Percentiles rank a stretch among this genome's conserved stretches.
Evolutionary conservation across 2,888 invertebrate genomes (phyloP).

Genomic region (Phasia obesa): DNA sequence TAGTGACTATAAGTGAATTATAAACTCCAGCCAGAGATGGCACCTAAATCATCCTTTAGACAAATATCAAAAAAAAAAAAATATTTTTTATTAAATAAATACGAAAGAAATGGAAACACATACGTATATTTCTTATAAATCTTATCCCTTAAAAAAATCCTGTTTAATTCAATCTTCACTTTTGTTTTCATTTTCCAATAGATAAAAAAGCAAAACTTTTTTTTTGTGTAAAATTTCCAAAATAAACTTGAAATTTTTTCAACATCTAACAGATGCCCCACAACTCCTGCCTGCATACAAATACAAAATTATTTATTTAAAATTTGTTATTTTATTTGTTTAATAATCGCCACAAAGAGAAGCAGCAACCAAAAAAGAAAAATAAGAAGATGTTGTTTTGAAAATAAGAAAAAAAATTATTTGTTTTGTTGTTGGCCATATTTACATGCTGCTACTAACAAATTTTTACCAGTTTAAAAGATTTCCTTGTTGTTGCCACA

Average conservation of each 20-base stretch:
- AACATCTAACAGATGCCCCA: constrained; percentile 9
- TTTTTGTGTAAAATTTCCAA: constrained; percentile 23
- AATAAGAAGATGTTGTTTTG: constrained; percentile 5
- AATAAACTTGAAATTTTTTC: constrained; percentile 44
- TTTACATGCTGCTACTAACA: constrained; percentile 38
- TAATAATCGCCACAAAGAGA: neutral
- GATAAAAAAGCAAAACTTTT: neutral
- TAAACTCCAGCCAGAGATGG: too few species aligned
- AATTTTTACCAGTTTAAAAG: constrained; percentile 58
- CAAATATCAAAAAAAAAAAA: neutral
- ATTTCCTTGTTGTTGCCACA: constrained; percentile 63
- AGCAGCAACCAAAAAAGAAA: neutral
- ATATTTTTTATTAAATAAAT: neutral
- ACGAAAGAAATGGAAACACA: neutral
- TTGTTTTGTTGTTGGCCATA: constrained; percentile 15
- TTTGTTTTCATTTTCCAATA: constrained; percentile 35
- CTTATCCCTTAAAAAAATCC: constrained; percentile 44
- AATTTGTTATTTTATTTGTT: neutral
- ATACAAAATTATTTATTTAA: neutral
- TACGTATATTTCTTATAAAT: neutral
- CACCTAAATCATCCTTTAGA: too few species aligned
- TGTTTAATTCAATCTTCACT: constrained; percentile 60
- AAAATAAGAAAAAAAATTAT: constrained; percentile 19
- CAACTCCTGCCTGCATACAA: neutral
- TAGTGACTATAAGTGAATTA: too few species aligned